Evolutionary conservation across 2,888 invertebrate species (phyloP), one percentile per base, ranked within the genome.

Genomic region (Platerodrilus igneus): DNA sequence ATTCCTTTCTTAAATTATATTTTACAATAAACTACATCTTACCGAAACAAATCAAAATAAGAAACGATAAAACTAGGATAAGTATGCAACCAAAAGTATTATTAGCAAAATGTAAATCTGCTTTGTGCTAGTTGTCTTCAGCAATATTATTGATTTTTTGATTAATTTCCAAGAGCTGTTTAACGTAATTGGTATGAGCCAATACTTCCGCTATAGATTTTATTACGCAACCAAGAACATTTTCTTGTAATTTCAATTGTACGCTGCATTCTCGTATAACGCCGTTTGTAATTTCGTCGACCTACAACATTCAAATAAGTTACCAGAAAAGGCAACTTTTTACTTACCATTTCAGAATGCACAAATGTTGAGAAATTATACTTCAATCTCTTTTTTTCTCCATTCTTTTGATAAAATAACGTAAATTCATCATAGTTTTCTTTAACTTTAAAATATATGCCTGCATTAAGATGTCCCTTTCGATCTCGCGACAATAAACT

Each of bases 371-470:
- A 78, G 63, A 90, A 88, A 59, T 81, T 81, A 63, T 86, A 75
- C 66, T 89, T 89, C 39, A 80, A 74, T 58, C 84, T 79, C 48
- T 75, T 73, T 55, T 83, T 82, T n/a, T 17, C 18, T 15, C 66
- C 69, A 40, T 78, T 77, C 55, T 73, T 76, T 62, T 84, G 83
- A 62, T 84, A 84, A 69, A 91, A 90, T 46, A 89, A 72, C 1
- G 88, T 89, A 62, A 90, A 83, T 52, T 83, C 83, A 58, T 70
- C 58, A 25, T 40, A 50, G 58, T 64, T 57, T 61, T 71, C 57
- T 48, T 80, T 75, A 33, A 91, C 75, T 25, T 87, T 84, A 65
- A 92, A 89, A 68, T 91, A 92, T 41, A 93, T 71, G 13, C 92
- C 92, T 30, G 92, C 89, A 19, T 79, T 74, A 4, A 91, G 75